Base-by-base conservation (phyloP, 1,140 invertebrate genomes). In the Pseudomyrmex concolor region DNA sequence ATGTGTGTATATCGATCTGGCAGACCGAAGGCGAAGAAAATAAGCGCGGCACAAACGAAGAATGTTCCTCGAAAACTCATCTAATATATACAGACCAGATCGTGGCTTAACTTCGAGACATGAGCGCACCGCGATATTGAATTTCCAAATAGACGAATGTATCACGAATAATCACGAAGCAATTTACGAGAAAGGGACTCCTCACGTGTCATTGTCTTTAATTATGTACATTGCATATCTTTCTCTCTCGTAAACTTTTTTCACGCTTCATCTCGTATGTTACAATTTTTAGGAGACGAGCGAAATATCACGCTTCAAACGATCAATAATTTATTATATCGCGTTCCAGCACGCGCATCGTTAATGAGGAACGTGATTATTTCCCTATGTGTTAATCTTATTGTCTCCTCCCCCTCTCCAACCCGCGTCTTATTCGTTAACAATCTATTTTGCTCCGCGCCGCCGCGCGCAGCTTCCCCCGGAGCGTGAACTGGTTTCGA, bases 401-500 rank as follows among this genome's bases (percentile, higher is more conserved):
- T 84, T 87, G 70, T 59, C 2, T 7, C 13, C 43, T 2, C 51
- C 2, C 4, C 22, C 43, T 17, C 25, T n/a, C 43, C 7, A 10
- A 50, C 2, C 22, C 63, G 10, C n/a, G 17, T 54, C 64, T 55
- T 60, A 83, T 84, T 89, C 62, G 82, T 87, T 89, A 87, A 89
- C 83, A 72, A 89, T 89, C 82, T 89, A 84, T 89, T 83, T 89
- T 64, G 81, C 60, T 72, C 17, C 86, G 72, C 68, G 80, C 67
- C 68, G 80, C 67, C 84, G 76, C 54, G 88, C 80, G 51, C 81
- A 84, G 66, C 87, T 86, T 88, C 88, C 84, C 87, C 87, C 63
- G 84, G 88, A 89, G 84, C 88, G 90, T 91, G 89, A 91, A 91
- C 90, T 91, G 90, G 90, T 91, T 91, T 88, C 84, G 86, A 90